Evolutionary conservation across 2,888 invertebrate species (phyloP), one percentile per base, ranked within the genome.

Genomic region (Idaea biselata): DNA sequence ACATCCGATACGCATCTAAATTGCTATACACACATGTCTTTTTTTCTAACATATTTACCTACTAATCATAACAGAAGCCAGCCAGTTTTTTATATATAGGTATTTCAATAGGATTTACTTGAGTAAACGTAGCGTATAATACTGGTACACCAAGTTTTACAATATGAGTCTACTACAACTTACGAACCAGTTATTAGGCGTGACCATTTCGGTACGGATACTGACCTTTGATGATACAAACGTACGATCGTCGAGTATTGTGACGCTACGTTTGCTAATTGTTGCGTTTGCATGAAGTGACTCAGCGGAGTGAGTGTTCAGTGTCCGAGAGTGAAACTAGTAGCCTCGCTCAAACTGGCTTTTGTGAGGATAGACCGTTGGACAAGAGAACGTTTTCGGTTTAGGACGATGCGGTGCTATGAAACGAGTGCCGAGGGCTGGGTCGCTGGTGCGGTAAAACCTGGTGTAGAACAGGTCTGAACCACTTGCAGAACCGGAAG

Each of bases 131-230:
- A 85, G 81, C 87, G 89, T 88, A 88, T 87, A 87, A 91, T 88
- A 89, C 88, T 84, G 86, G 89, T 89, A 91, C 85, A 88, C 85
- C 80, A 87, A 86, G 89, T 88, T 89, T 88, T 89, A 89, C 84
- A 87, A 44, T 87, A 85, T 86, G 84, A 87, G 85, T 82, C 87
- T 86, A 86, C 86, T 89, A 88, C 91, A 87, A 87, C 82, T 87
- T 88, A 87, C 88, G 90, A 92, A 91, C 92, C 91, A 91, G 92
- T 92, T 91, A 91, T 91, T 92, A 92, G 92, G 89, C 89, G 92
- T 91, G 91, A 91, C 91, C 91, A 90, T 91, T 89, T 91, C 83
- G 89, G 90, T 91, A 89, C 89, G 90, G 89, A 92, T 91, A 91
- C 90, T 92, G 92, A 91, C 91, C 92, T 91, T 87, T 88, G 89